Evolutionary conservation across 2,888 invertebrate genomes (phyloP), one percentile per base, ranked within the genome.

Genomic region (Panorpa germanica): DNA sequence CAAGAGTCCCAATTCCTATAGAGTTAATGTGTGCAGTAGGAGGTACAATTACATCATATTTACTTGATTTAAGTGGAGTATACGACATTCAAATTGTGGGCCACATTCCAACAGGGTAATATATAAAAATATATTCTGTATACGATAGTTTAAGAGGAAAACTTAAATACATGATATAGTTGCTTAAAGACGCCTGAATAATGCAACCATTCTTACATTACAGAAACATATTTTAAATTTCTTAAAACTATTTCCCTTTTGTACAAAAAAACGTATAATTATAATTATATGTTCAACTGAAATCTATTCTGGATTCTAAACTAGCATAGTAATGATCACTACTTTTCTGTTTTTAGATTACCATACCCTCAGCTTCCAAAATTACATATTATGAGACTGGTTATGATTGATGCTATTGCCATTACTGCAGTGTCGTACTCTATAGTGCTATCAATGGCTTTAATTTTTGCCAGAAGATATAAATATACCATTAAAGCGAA

Each of bases 351-450:
- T 45, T 46, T 40, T 40, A 68, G 68, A 34, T 45, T 77, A 35
- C 76, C 77, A 3, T 37, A 41, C 23, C 67, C 70, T 2, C 42
- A 48, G 18, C 24, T 65, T 19, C 76, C 76, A 5, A 59, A 62
- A 2, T 44, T 73, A 25, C 52, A 54, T 29, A 47, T 76, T 25
- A 43, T 73, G 19, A 53, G 60, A 1, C 42, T 52, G 4, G 53
- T 75, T 18, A 49, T 65, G 3, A 39, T 70, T 2, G 73, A 75
- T 41, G 60, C 69, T 11, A 57, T 75, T 32, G 63, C 68, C 19
- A 71, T 75, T 39, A 66, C 72, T 5, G 59, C 77, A 40, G 75
- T 80, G 6, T 70, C 71, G 7, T 80, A 72, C 42, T 70, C 74
- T 2, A 63, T 77, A 28, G 67, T 71, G 1, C 63, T 78, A 52